Evolutionary conservation across 2,888 invertebrate genomes (phyloP), one percentile per base, ranked within the genome.

Genomic region (Apotomis capreana): DNA sequence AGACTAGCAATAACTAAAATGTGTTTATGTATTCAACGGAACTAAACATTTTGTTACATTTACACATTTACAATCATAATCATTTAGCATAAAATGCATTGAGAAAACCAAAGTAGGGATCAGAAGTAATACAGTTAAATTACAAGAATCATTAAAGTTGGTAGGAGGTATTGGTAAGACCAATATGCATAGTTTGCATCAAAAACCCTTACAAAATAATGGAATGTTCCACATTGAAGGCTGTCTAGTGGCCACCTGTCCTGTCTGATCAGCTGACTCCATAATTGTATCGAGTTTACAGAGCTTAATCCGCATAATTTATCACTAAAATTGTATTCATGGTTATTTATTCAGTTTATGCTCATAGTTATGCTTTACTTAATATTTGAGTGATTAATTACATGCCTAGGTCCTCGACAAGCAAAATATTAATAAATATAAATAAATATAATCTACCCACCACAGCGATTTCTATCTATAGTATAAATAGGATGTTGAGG

Each of bases 361-460:
- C 37, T 3, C n/a, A 2, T 12, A 13, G 8, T 59, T 49, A 52
- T 40, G 37, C 9, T 40, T 5, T 0, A 3, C 37, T 5, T 13
- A 5, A 40, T 13, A 40, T 13, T 54, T 52, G 36, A 51, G 37
- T 5, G 15, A 12, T 6, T 44, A 26, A 15, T 13, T 10, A 26
- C 36, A 37, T 15, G 44, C 40, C 4, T 36, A 13, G 40, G 26
- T 12, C 44, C 6, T 12, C 55, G 40, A 54, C 40, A 15, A 15
- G 40, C 9, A 55, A 52, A 63, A n/a, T 37, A 46, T 15, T 3
- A 63, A 64, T 54, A 55, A 44, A 44, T 65, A 60, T 67, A 37
- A 63, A 64, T 54, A 55, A 44, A 44, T 65, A 60, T 67, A 37
- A 65, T 49, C 65, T 70, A 67, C 65, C 65, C 70, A 65, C 65